Evolutionary conservation across 2,797 vertebrate species (phyloP), one percentile per base, ranked within the genome.

Genomic region (Sciurus carolinensis): DNA sequence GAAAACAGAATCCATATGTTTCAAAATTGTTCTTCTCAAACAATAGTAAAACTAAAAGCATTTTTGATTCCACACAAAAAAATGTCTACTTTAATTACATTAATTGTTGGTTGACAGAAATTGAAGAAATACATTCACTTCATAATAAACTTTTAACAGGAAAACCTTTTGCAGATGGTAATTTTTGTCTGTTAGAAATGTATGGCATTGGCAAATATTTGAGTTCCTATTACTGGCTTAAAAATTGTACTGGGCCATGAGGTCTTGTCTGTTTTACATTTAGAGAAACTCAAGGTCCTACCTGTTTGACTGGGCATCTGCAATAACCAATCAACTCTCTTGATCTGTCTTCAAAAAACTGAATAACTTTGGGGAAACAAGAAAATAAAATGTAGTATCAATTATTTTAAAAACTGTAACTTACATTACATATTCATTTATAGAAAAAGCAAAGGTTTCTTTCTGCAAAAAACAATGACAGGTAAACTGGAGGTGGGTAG

Each of bases 1-100:
- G 73, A 89, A 92, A 86, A 24, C 73, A 97, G 73, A 95, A 59
- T 66, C 30, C 50, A 95, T 77, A 50, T 86, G 72, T 88, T 95
- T 95, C 69, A 50, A 82, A 94, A 85, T 71, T 57, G 30, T 84
- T 91, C 59, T 87, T 87, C 20, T 67, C 47, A 57, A 87, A 92
- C 73, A 79, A 88, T 22, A 62, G 39, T 22, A 81, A 57, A 93
- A 91, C 90, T 72, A 85, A 95, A 91, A 95, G 72, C 44, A 91
- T 71, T 94, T 90, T 85, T 3, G 0, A 71, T 71, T 77, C 44
- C 47, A 77, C 22, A 57, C 26, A 64, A 30, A 62, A 82, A 69
- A 28, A 30, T 7, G 54, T 87, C 62, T 88, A 39, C 62, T 87
- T 88, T n/a, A 75, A 26, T 75, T 91, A 96, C 11, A 42, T 81